Conservation (phyloP, 2,113 vertebrate genomes). For the Microtus richardsoni region DNA sequence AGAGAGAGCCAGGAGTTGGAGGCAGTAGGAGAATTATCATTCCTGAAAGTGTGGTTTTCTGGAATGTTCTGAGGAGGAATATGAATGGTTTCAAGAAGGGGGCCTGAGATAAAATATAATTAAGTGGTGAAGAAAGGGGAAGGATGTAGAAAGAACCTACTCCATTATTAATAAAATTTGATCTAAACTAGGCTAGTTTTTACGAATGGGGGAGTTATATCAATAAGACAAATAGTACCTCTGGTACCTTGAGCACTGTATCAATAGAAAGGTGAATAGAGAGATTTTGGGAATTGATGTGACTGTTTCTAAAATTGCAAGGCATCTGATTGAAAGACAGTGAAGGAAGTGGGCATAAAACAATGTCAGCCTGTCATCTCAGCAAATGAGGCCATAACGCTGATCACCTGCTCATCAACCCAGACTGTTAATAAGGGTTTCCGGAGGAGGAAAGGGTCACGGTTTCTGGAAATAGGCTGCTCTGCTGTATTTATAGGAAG, state of each 20-base stretch:
- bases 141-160: slow-evolving; percentile 40
- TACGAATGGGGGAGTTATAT: slow-evolving; percentile 55
- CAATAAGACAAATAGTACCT: slow-evolving; percentile 77
- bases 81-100: slow-evolving; percentile 31
- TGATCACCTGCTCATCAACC: slow-evolving; percentile 34
- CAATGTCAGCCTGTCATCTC: slow-evolving; percentile 56
- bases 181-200: slow-evolving; percentile 45
- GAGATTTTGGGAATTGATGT: slow-evolving; percentile 64
- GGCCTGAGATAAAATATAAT: slow-evolving; percentile 32
- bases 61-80: slow-evolving; percentile 63
- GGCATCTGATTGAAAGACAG: slow-evolving; percentile 68
- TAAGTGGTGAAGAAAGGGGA: not conserved
- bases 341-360: slow-evolving; percentile 63
- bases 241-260: slow-evolving; percentile 61
- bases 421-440: slow-evolving; percentile 14
- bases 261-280: slow-evolving; percentile 59
- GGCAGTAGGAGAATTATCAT: not conserved
- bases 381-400: slow-evolving; percentile 36
- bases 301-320: slow-evolving; percentile 70
- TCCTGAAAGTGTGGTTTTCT: slow-evolving; percentile 48
- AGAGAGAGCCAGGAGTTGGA: not conserved
- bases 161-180: slow-evolving; percentile 79
- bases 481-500: slow-evolving; percentile 73
- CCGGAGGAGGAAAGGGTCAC: slow-evolving; percentile 29
- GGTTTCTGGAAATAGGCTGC: slow-evolving; percentile 39